Conservation (phyloP, 2,888 invertebrate genomes). For the Hoplodrina blanda region DNA sequence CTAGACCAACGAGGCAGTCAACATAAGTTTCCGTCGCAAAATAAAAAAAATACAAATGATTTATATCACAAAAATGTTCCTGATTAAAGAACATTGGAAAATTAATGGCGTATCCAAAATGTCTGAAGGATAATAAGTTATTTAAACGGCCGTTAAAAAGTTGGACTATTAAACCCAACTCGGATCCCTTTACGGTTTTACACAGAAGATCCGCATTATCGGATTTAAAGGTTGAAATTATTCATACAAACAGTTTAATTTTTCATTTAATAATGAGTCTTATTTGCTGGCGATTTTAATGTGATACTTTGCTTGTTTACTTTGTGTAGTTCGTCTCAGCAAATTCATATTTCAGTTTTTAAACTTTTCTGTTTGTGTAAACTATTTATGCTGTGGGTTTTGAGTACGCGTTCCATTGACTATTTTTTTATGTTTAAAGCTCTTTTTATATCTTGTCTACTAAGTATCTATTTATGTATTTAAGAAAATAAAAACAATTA, state of each 20-base stretch:
- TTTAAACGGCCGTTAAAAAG: slow-evolving; percentile 62
- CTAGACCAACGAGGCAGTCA: no score
- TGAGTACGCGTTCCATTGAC: no score
- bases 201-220: slow-evolving; percentile 58
- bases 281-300: neutral
- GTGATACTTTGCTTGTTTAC: neutral
- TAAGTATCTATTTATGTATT: no score
- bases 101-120: slow-evolving; percentile 50
- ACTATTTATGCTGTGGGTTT: no score
- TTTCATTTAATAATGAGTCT: slow-evolving; percentile 2
- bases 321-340: neutral
- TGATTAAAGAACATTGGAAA: slow-evolving; percentile 25
- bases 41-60: slow-evolving; percentile 15
- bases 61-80: slow-evolving; percentile 29
- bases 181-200: slow-evolving; percentile 57
- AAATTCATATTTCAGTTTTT: neutral
- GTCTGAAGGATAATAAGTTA: slow-evolving; percentile 55
- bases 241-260: slow-evolving; percentile 21
- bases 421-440: no score
- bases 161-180: slow-evolving; percentile 64
- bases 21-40: neutral
- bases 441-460: no score
- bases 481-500: no score
- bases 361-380: no score
- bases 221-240: slow-evolving; percentile 35